A percentile compares a stretch with the other conserved stretches of the same genome.
Conservation (phyloP, 2,113 vertebrate species). For the Bostrychus sinensis region DNA sequence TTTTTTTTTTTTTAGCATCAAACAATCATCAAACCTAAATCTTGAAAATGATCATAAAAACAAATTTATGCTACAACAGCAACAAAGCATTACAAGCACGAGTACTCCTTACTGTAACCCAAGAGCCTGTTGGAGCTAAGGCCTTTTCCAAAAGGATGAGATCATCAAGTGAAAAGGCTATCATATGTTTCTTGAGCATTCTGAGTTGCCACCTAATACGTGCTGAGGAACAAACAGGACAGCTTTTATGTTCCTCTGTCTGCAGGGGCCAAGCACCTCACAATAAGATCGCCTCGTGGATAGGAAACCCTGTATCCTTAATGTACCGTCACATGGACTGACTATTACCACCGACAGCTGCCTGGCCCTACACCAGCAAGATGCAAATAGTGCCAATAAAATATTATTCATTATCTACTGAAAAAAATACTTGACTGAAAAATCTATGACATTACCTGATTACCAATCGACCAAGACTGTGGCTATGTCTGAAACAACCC, state of each 20-base stretch:
- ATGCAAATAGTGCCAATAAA: background rate
- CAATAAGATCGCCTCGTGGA: conserved; percentile 55
- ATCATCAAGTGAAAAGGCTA: conserved; percentile 63
- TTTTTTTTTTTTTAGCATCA: no score
- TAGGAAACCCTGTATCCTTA: conserved; percentile 49
- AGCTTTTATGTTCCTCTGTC: conserved; percentile 55
- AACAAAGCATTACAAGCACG: conserved; percentile 8
- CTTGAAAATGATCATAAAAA: background rate
- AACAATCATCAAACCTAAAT: background rate
- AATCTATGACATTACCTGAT: no score
- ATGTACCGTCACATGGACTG: conserved; percentile 25
- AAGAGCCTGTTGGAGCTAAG: conserved; percentile 33
- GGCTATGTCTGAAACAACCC: no score
- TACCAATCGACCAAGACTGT: no score
- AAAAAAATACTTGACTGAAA: background rate
- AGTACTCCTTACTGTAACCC: conserved; percentile 30
- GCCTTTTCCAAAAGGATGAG: conserved; percentile 54
- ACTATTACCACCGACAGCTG: background rate
- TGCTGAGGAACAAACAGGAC: conserved; percentile 58
- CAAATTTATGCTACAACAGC: background rate
- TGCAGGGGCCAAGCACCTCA: conserved; percentile 42
- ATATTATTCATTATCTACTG: background rate
- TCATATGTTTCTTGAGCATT: conserved; percentile 55
- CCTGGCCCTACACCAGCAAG: background rate
- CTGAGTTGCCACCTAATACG: conserved; percentile 56